phyloP scores from a whole-genome alignment of 2,113 vertebrate genomes.

The Pipra filicauda region DNA sequence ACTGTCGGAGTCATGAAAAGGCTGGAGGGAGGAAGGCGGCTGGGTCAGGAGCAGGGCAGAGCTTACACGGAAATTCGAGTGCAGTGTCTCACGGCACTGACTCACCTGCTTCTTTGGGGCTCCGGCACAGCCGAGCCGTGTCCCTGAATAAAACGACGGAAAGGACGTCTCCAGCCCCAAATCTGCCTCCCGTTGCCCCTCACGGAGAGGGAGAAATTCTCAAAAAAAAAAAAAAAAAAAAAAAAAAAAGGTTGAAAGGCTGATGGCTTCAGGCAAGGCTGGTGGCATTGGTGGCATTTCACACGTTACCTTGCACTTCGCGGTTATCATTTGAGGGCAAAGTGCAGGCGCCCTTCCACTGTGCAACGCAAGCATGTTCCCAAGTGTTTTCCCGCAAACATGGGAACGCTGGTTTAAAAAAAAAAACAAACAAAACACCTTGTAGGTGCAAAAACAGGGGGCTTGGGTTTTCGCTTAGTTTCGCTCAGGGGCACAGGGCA shows the following conservation, averaged over 20 bases:
- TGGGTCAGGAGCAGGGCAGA: background rate
- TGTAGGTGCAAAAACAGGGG: rapidly evolving
- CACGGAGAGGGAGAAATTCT: background rate
- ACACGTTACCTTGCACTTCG: background rate
- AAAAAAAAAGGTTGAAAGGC: background rate
- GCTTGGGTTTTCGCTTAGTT: rapidly evolving
- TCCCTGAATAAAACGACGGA: rapidly evolving
- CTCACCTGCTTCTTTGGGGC: background rate
- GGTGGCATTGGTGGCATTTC: background rate
- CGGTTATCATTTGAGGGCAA: background rate
- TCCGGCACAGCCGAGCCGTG: background rate
- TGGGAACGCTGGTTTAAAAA: background rate
- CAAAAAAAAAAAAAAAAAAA: background rate
- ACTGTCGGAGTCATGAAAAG: background rate
- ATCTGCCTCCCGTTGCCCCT: background rate
- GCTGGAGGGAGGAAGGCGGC: background rate
- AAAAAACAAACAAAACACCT: background rate
- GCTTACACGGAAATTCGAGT: background rate
- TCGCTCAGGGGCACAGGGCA: background rate
- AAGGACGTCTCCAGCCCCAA: background rate
- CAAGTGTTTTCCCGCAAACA: rapidly evolving
- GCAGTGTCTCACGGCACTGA: background rate
- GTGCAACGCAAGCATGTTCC: background rate
- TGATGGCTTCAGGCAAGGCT: background rate
- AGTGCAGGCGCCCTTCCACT: background rate